Base-by-base conservation (phyloP, 1,140 invertebrate genomes). In the Lepidostoma basale region DNA sequence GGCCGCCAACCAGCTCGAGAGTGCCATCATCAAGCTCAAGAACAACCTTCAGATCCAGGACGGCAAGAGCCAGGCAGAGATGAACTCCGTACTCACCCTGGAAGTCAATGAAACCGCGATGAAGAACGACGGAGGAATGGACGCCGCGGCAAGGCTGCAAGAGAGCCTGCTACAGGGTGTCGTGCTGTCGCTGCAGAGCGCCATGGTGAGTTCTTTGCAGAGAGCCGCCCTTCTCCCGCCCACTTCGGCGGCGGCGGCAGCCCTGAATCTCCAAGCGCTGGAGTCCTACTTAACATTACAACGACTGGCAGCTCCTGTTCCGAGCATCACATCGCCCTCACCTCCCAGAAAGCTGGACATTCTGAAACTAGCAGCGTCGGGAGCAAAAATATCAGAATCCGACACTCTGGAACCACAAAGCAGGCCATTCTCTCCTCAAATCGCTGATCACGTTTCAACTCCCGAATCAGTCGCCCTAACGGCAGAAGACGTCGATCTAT, bases 241-340 rank as follows among this genome's bases (percentile, higher is more conserved):
- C 0, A 90, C 91, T 69, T 91, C 90, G 1, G 89, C 91, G 1
- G 90, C 90, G 1, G 90, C 90, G 1, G 89, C 90, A 3, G 91
- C 92, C 0, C 79, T 93, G 3, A 92, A 92, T 78, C 82, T 93
- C 3, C 92, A 93, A 80, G 92, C 91, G 2, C 77, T 94, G 30
- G 91, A 94, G 80, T 92, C 91, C 23, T 93, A 93, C 80, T 82
- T 93, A 75, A 90, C 91, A 10, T 80, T 93, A 30, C 91, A 93
- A 79, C 85, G 91, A 65, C 81, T 93, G 20, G 82, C 82, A 4
- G 82, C 80, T 54, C 78, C 83, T 25, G 83, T 83, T 1, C 81
- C 82, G 14, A 80, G 77, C 23, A 75, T 74, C 23, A 45, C 68
- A 18, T 36, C 72, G 8, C 60, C 79, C 22, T 69, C 58, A 39